Percentiles rank a stretch among this genome's conserved stretches.
Conservation (phyloP, 2,113 vertebrate genomes). For the Rattus rattus region DNA sequence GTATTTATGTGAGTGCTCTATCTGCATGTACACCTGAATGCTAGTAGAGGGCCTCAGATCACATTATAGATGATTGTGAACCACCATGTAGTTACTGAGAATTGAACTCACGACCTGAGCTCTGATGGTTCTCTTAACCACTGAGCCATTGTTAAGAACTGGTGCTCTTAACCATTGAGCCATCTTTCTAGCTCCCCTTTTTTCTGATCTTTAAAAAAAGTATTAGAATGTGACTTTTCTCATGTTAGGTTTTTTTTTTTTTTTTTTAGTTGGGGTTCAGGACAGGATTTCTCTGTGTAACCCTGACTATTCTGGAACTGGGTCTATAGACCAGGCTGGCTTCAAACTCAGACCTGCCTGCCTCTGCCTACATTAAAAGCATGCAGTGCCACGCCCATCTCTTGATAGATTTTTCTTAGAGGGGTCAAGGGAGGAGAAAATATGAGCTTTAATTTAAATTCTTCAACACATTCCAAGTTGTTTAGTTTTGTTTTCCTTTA, state of each 20-base stretch:
- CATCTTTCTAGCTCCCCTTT: too few species aligned
- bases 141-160: too few species aligned
- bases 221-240: too few species aligned
- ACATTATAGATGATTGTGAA: too few species aligned
- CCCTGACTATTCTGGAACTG: neutral
- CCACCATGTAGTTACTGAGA: too few species aligned
- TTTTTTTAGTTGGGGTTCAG: neutral
- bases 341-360: neutral
- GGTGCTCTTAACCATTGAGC: too few species aligned
- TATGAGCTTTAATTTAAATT: constrained; percentile 26
- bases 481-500: neutral
- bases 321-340: neutral
- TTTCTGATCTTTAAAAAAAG: too few species aligned
- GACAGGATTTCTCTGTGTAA: neutral
- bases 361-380: neutral
- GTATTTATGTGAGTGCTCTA: too few species aligned
- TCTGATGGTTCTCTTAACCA: too few species aligned
- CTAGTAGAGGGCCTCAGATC: too few species aligned
- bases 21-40: too few species aligned
- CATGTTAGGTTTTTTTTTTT: neutral
- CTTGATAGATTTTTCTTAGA: neutral
- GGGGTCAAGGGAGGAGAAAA: neutral
- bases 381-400: neutral
- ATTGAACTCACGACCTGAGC: too few species aligned
- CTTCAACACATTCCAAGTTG: neutral